Conservation (phyloP, 2,113 vertebrate species). For the Motacilla alba region DNA sequence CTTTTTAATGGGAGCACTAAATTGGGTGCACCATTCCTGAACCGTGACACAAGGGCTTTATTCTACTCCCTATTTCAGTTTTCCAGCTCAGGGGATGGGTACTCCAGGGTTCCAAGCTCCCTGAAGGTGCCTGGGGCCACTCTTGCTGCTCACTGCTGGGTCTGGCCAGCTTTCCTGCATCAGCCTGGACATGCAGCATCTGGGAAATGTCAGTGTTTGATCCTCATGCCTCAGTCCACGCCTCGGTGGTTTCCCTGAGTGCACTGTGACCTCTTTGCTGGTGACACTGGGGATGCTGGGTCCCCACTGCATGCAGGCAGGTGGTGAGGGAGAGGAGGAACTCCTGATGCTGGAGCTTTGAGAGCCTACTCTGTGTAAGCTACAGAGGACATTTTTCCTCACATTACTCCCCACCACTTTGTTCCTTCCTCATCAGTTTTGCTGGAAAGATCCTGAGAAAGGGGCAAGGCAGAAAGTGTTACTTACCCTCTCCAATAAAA, state of each 20-base stretch:
- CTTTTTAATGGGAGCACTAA: neutral
- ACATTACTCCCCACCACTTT: fast-evolving
- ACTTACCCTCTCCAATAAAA: neutral
- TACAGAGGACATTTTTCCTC: neutral
- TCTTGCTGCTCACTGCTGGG: neutral
- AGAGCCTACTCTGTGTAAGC: neutral
- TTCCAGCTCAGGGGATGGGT: neutral
- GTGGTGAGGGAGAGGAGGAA: fast-evolving
- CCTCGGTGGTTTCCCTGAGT: fast-evolving
- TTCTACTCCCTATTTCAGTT: neutral
- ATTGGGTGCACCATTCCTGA: neutral
- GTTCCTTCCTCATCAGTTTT: neutral
- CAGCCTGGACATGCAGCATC: neutral
- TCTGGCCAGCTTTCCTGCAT: neutral
- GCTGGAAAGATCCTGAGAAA: neutral
- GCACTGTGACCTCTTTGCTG: neutral
- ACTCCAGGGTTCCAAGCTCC: neutral
- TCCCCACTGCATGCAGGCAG: neutral
- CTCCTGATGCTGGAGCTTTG: neutral
- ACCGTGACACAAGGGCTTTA: neutral
- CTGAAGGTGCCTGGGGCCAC: neutral
- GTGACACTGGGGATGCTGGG: neutral
- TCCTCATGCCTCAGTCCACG: neutral
- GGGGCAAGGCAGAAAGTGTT: neutral
- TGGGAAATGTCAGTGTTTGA: neutral